Conservation (phyloP, 2,888 invertebrate species). For the Subacronicta megacephala region DNA sequence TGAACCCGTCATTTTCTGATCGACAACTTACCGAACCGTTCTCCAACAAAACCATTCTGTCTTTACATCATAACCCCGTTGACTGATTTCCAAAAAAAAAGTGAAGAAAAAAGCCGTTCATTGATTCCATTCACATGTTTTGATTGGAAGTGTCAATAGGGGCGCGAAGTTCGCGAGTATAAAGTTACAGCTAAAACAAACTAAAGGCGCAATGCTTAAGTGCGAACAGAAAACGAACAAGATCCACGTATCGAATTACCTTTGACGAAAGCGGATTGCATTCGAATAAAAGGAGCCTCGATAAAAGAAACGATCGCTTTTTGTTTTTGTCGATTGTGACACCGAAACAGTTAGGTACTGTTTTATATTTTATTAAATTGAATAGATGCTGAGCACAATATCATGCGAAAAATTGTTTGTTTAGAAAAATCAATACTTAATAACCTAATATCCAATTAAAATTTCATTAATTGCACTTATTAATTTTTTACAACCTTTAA, state of each 20-base stretch:
- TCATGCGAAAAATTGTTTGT: background rate
- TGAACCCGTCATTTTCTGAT: background rate
- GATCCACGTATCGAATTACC: conserved; percentile 84
- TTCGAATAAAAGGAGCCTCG: conserved; percentile 76
- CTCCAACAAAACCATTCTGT: conserved; percentile 1
- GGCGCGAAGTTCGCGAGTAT: conserved; percentile 81
- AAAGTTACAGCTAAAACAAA: conserved; percentile 83
- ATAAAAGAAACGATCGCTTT: conserved; percentile 55
- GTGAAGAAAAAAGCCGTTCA: conserved; percentile 38
- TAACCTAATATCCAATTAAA: no score
- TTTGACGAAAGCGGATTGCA: conserved; percentile 83
- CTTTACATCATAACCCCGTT: conserved; percentile 24
- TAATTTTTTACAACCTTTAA: no score
- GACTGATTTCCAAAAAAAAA: conserved; percentile 35
- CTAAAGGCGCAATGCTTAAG: conserved; percentile 85
- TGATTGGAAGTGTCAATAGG: conserved; percentile 88
- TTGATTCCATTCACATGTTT: conserved; percentile 74
- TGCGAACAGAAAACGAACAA: conserved; percentile 87
- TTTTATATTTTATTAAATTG: background rate
- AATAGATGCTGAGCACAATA: background rate
- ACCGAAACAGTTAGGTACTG: conserved; percentile 52
- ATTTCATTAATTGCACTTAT: no score
- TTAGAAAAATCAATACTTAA: no score
- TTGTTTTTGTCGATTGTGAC: conserved; percentile 52
- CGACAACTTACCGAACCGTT: background rate